Conservation (phyloP, 2,888 invertebrate species). For the Agrochola circellaris region DNA sequence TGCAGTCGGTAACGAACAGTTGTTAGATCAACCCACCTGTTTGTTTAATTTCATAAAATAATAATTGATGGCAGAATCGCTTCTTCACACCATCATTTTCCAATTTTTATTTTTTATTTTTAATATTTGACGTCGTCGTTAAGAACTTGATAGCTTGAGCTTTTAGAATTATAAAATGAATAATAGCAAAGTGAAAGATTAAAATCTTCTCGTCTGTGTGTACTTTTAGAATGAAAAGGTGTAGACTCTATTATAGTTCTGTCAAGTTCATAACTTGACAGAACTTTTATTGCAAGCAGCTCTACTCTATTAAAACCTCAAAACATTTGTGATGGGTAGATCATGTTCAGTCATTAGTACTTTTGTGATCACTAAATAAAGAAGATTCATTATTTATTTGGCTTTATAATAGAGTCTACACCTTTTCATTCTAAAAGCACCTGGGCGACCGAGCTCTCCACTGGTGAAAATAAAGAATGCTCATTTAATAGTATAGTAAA, state of each 20-base stretch:
- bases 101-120: not conserved
- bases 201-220: not conserved
- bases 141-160: not conserved
- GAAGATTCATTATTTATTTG: no score
- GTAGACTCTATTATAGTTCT: no score
- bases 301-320: not conserved
- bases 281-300: not conserved
- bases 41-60: not conserved
- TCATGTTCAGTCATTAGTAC: not conserved
- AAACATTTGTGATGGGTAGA: not conserved
- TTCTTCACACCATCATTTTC: not conserved
- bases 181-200: not conserved
- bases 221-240: no score
- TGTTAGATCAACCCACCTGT: not conserved
- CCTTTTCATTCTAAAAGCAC: not conserved
- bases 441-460: no score
- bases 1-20: not conserved
- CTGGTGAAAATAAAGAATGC: no score
- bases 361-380: not conserved
- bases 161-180: not conserved
- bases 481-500: no score
- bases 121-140: not conserved
- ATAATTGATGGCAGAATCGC: not conserved
- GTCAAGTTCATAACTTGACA: no score
- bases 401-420: not conserved